phyloP scores from a whole-genome alignment of 2,888 invertebrate species.

The Scaptomyza caliginosa region DNA sequence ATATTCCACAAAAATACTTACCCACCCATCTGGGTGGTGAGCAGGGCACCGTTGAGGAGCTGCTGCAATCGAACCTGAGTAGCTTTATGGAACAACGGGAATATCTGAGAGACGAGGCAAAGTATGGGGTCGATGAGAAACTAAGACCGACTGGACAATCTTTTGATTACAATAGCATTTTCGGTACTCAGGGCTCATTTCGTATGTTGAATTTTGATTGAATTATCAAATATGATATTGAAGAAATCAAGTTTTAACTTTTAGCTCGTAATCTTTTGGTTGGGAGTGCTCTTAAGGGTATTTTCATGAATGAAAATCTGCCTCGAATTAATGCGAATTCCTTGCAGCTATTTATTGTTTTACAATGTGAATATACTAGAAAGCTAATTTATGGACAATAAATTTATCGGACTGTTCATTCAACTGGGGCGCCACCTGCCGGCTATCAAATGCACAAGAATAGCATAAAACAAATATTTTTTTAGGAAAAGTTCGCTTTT shows the following conservation, averaged over 20 bases:
- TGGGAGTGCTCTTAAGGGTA: constrained; percentile 3
- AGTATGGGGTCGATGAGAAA: constrained; percentile 72
- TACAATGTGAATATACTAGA: too few species aligned
- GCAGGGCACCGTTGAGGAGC: constrained; percentile 84
- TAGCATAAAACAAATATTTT: background rate
- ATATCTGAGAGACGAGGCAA: constrained; percentile 68
- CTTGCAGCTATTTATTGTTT: constrained; percentile 14
- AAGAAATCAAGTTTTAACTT: background rate
- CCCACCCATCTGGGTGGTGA: constrained; percentile 88
- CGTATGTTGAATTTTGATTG: constrained; percentile 71
- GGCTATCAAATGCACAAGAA: constrained; percentile 4
- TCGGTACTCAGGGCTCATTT: constrained; percentile 79
- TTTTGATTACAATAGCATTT: constrained; percentile 64
- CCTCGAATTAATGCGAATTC: constrained; percentile 31
- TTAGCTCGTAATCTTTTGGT: background rate
- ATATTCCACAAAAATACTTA: constrained; percentile 86
- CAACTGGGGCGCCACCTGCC: constrained; percentile 49
- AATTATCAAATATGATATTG: background rate
- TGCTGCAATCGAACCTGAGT: constrained; percentile 53
- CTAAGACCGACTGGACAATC: constrained; percentile 61
- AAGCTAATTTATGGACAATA: too few species aligned
- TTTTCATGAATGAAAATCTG: constrained; percentile 34
- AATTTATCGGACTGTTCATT: constrained; percentile 40
- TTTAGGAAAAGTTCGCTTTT: background rate
- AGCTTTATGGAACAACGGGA: constrained; percentile 52